phyloP scores from a whole-genome alignment of 2,797 vertebrate genomes.

The Propithecus perrieri region DNA sequence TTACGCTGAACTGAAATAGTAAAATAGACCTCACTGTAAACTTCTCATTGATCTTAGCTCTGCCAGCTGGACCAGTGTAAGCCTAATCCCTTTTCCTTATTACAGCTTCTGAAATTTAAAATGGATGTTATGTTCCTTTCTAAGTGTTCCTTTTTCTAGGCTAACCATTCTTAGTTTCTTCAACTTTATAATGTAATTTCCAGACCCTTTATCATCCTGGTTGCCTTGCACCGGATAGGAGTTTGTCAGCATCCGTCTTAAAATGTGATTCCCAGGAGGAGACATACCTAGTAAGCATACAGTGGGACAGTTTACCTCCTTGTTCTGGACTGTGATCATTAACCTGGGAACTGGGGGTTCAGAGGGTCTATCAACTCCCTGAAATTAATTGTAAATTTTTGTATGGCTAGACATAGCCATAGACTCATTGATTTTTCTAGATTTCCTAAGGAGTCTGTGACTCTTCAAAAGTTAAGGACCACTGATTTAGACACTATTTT shows the following conservation, averaged over 20 bases:
- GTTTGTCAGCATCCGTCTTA: slow-evolving; percentile 1
- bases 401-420: background rate
- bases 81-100: slow-evolving; percentile 22
- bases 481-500: background rate
- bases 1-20: background rate
- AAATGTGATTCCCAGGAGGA: background rate
- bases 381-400: slow-evolving; percentile 30
- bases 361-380: background rate
- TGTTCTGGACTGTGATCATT: background rate
- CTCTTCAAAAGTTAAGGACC: slow-evolving; percentile 5
- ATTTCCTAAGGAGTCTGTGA: background rate
- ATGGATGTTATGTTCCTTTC: slow-evolving; percentile 6
- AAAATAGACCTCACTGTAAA: background rate
- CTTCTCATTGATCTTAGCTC: background rate
- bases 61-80: background rate
- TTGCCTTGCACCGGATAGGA: background rate
- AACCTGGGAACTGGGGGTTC: background rate
- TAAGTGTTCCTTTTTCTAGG: slow-evolving; percentile 23
- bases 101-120: slow-evolving; percentile 38
- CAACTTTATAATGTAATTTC: slow-evolving; percentile 37
- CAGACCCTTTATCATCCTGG: background rate
- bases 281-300: background rate
- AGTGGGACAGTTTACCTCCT: background rate
- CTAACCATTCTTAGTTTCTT: slow-evolving; percentile 26
- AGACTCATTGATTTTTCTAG: slow-evolving; percentile 17